Conservation (phyloP, 1,140 invertebrate species). For the Lasaia peninsularis region DNA sequence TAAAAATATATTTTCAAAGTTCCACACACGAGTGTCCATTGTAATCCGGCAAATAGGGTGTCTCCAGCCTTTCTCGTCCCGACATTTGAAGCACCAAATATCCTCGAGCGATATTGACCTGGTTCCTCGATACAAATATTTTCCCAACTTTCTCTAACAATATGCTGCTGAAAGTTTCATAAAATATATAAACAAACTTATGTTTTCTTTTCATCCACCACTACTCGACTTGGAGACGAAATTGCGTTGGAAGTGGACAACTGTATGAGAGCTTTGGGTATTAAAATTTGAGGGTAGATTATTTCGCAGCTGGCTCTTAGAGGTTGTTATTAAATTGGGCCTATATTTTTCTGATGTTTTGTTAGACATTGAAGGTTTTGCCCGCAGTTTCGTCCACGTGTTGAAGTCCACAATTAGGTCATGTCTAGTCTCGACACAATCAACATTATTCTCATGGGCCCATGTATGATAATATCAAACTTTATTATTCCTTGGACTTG, state of each 20-base stretch:
- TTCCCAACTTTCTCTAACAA: conserved; percentile 13
- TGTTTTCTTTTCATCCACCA: conserved; percentile 16
- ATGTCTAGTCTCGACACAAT: too few species aligned
- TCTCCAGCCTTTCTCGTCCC: background rate
- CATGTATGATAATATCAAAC: too few species aligned
- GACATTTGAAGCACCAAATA: background rate
- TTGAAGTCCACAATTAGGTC: too few species aligned
- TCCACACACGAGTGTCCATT: background rate
- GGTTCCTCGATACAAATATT: conserved; percentile 12
- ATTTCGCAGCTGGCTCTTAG: background rate
- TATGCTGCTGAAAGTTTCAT: conserved; percentile 20
- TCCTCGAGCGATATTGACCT: conserved; percentile 10
- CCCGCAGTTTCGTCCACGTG: too few species aligned
- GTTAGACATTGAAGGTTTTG: background rate
- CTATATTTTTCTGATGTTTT: background rate
- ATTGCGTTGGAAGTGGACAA: conserved; percentile 3
- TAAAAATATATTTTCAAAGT: background rate
- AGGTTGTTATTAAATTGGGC: background rate
- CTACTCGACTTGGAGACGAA: background rate
- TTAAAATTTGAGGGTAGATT: conserved; percentile 5
- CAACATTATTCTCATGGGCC: too few species aligned
- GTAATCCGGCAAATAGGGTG: background rate
- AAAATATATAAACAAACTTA: conserved; percentile 13
- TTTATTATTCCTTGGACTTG: too few species aligned
- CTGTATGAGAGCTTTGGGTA: background rate